Conservation (phyloP, 2,113 vertebrate genomes). For the Buteo buteo region DNA sequence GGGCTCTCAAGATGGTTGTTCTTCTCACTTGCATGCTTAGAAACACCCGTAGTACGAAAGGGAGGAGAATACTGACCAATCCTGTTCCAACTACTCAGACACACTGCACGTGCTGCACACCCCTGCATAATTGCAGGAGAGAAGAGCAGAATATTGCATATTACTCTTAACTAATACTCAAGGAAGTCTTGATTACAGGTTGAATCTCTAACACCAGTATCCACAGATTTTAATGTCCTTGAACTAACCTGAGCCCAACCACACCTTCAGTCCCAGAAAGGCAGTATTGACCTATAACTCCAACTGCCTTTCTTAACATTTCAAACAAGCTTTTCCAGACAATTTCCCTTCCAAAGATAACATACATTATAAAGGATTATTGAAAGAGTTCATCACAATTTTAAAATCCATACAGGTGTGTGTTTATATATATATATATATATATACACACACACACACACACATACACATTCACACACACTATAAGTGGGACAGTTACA, state of each 20-base stretch:
- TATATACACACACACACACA: not conserved
- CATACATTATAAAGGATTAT: not conserved
- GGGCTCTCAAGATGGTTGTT: not conserved
- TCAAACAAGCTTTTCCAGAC: not conserved
- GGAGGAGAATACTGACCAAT: not conserved
- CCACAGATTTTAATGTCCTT: not conserved
- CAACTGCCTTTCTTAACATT: not conserved
- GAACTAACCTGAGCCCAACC: not conserved
- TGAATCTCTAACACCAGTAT: not conserved
- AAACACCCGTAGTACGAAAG: not conserved
- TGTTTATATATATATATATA: not conserved
- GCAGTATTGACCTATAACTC: not conserved
- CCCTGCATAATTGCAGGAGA: not conserved
- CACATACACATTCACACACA: too few relatives aligned
- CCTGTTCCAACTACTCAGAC: not conserved
- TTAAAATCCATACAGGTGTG: not conserved
- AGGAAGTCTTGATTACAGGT: not conserved
- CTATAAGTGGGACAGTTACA: not conserved
- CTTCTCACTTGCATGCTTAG: not conserved
- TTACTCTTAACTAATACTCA: not conserved
- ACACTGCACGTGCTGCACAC: not conserved
- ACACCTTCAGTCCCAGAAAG: not conserved
- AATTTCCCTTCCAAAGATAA: not conserved
- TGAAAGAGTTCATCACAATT: not conserved
- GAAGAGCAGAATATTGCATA: not conserved